Conservation (phyloP, 1,140 invertebrate species). For the Drosophila subobscura region DNA sequence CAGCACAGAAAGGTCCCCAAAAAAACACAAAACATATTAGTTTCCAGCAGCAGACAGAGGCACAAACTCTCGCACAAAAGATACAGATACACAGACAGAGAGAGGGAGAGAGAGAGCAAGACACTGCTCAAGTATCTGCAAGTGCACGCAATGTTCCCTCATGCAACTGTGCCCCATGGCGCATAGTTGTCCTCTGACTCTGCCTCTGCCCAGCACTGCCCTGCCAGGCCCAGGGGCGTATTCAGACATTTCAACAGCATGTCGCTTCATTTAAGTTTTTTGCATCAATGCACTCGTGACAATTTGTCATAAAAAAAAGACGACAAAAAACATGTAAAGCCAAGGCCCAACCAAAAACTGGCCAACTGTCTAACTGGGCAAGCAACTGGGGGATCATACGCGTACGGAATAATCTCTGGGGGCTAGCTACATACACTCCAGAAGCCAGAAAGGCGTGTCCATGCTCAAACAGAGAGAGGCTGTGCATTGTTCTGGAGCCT, state of each 20-base stretch:
- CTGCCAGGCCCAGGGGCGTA: conserved; percentile 40
- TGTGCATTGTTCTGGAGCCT: no score
- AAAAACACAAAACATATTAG: conserved; percentile 59
- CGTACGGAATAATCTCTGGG: no score
- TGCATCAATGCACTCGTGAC: conserved; percentile 81
- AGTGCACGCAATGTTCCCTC: conserved; percentile 42
- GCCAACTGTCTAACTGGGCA: conserved; percentile 27
- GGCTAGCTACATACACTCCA: no score
- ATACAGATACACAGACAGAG: conserved; percentile 29
- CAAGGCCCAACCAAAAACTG: conserved; percentile 29
- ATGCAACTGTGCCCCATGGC: conserved; percentile 4
- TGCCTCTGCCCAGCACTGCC: conserved; percentile 12
- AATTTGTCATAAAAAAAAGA: conserved; percentile 75
- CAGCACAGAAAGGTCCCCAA: conserved; percentile 40
- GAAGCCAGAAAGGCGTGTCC: no score
- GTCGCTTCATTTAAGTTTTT: conserved; percentile 82
- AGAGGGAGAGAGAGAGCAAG: conserved; percentile 6
- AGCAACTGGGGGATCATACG: background rate
- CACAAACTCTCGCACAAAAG: conserved; percentile 53
- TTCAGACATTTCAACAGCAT: conserved; percentile 78
- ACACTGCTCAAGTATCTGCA: conserved; percentile 46
- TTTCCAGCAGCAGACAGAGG: conserved; percentile 53
- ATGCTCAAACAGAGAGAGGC: no score
- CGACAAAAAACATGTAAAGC: background rate
- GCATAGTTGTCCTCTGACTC: no score